phyloP scores from a whole-genome alignment of 2,797 vertebrate genomes.

The Aphelocoma californica region DNA sequence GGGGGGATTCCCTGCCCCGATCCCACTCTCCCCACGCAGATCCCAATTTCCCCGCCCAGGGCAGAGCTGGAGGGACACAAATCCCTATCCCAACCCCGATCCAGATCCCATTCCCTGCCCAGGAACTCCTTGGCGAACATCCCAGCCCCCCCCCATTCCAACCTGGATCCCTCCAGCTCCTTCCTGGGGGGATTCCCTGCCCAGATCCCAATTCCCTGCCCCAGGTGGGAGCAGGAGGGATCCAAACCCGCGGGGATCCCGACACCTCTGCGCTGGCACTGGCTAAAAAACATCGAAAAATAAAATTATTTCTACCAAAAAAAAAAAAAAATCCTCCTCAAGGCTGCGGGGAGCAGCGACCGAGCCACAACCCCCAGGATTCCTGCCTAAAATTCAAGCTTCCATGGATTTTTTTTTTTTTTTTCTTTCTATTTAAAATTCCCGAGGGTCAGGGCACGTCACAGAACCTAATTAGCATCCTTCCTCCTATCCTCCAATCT shows the following conservation, averaged over 20 bases:
- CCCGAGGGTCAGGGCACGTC: constrained; percentile 28
- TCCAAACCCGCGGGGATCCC: neutral
- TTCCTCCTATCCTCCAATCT: constrained; percentile 7
- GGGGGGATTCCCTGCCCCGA: neutral
- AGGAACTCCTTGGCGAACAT: neutral
- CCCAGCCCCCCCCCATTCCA: neutral
- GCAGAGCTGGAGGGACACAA: neutral
- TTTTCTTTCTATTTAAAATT: neutral
- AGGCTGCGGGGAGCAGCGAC: neutral
- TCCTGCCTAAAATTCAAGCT: constrained; percentile 57
- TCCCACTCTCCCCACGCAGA: neutral
- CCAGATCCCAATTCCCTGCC: neutral
- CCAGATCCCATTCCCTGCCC: neutral
- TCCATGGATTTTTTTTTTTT: neutral
- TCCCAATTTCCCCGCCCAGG: fast-evolving
- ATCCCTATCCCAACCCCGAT: fast-evolving
- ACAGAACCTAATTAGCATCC: constrained; percentile 66
- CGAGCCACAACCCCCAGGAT: neutral
- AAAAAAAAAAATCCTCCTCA: neutral
- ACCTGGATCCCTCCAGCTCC: neutral
- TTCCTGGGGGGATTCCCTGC: neutral
- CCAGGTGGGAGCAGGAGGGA: neutral
- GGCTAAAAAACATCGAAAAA: neutral
- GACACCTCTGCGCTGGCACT: neutral
- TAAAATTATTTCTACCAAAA: neutral